These are phyloP conservation scores for Coracopsis vasa DNA, from an alignment of 2,113 vertebrate species.

Conservation along the genomic window DNA sequence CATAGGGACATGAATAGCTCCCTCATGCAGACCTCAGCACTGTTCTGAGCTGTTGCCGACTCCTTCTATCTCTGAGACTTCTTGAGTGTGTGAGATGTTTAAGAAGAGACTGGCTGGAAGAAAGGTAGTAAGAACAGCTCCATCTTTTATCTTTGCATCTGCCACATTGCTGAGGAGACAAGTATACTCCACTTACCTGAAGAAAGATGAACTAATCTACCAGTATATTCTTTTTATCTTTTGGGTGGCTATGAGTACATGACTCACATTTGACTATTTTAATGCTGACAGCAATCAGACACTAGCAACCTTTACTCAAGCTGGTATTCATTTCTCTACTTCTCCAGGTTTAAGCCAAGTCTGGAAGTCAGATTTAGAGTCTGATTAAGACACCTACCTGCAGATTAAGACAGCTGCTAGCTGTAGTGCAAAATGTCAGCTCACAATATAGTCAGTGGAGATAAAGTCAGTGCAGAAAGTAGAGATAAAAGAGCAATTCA, in stretches of 20 bases:
- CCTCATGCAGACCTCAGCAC: background rate
- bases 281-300: background rate
- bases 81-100: background rate
- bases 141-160: background rate
- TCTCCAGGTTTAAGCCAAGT: background rate
- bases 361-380: background rate
- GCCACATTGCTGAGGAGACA: background rate
- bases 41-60: fast-evolving
- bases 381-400: background rate
- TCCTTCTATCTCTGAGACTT: background rate
- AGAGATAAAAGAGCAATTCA: background rate
- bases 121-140: background rate
- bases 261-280: background rate
- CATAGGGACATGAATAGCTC: background rate
- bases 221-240: background rate
- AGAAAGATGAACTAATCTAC: background rate
- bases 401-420: background rate
- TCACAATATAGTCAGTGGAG: background rate
- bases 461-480: background rate
- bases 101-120: background rate
- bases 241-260: background rate
- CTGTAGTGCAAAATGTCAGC: background rate
- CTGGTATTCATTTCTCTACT: background rate
- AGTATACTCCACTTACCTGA: background rate
- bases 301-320: background rate